phyloP scores from a whole-genome alignment of 2,113 vertebrate species.

The Acrocephalus kingi region DNA sequence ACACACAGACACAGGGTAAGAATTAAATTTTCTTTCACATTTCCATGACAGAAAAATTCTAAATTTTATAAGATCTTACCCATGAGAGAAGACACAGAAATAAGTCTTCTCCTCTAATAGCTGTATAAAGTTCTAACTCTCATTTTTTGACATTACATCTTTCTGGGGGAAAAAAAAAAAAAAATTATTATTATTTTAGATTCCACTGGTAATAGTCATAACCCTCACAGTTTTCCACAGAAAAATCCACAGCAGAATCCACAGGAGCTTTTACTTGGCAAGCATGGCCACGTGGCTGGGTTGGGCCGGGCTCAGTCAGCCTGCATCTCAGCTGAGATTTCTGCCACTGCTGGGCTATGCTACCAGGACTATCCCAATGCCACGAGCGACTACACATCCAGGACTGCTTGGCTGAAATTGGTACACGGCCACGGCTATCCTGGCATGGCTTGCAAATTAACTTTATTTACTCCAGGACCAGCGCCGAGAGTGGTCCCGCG shows the following conservation, averaged over 20 bases:
- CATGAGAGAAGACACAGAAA: neutral
- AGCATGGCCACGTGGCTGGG: fast-evolving
- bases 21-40: neutral
- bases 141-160: neutral
- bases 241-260: neutral
- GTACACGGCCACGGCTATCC: fast-evolving
- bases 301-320: neutral
- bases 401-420: neutral
- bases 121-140: neutral
- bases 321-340: neutral
- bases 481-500: fast-evolving
- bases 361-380: neutral
- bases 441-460: neutral
- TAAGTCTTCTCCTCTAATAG: neutral
- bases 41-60: neutral
- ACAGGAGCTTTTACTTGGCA: neutral
- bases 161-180: neutral
- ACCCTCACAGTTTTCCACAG: neutral
- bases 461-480: neutral
- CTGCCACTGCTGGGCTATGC: neutral
- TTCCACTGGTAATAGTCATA: neutral
- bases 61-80: neutral
- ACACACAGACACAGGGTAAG: neutral
- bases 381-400: fast-evolving
- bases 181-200: neutral